Evolutionary conservation across 92 coral and sea anemone species (phyloP).

Genomic region (Siderastrea radians): DNA sequence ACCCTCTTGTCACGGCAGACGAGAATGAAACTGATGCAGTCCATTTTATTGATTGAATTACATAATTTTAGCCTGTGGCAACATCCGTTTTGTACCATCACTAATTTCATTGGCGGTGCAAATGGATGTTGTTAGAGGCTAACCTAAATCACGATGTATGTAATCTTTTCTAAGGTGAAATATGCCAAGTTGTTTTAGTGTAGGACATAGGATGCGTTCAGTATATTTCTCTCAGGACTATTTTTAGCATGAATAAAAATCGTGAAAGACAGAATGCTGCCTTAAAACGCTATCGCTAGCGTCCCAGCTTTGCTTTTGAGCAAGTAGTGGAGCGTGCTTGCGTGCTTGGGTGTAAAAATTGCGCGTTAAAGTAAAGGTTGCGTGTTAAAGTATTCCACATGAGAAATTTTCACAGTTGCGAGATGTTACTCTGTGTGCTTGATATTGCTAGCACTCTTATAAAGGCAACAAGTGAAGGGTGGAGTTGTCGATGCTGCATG

Average conservation of each 20-base stretch:
- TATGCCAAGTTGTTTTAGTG: background rate
- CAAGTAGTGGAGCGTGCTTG: too few species aligned
- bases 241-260: too few species aligned
- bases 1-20: background rate
- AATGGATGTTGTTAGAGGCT: background rate
- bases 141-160: background rate
- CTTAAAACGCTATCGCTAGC: too few species aligned
- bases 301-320: too few species aligned
- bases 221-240: background rate
- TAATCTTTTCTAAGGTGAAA: background rate
- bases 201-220: background rate
- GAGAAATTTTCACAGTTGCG: too few species aligned
- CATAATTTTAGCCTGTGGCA: background rate
- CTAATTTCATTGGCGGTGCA: background rate
- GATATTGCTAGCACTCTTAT: background rate
- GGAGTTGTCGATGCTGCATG: too few species aligned
- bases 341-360: too few species aligned
- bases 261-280: too few species aligned
- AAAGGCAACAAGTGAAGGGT: too few species aligned
- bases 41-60: too few species aligned
- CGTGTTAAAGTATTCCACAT: too few species aligned
- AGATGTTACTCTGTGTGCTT: background rate
- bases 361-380: too few species aligned
- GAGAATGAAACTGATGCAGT: background rate
- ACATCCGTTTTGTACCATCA: background rate